Conservation (phyloP, 1,140 invertebrate genomes). For the Campodea augens region DNA sequence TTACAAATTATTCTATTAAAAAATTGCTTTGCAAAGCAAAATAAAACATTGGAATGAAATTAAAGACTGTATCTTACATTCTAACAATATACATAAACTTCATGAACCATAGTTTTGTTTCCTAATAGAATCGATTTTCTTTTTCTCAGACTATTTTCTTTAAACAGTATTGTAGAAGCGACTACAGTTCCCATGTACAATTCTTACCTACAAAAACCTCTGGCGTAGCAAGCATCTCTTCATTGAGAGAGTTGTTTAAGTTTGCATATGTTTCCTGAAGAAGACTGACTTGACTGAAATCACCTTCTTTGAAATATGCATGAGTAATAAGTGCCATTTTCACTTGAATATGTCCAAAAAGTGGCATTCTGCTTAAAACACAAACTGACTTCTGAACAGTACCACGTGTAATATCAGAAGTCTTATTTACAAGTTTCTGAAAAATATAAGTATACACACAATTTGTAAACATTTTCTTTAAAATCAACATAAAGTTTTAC, state of each 20-base stretch:
- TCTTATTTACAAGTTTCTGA: conserved; percentile 75
- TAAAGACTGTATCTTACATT: too few species aligned
- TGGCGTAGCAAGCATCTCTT: conserved; percentile 39
- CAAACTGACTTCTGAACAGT: conserved; percentile 88
- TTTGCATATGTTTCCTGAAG: conserved; percentile 84
- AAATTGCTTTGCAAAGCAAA: too few species aligned
- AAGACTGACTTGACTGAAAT: conserved; percentile 76
- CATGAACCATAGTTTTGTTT: too few species aligned
- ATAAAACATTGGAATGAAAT: too few species aligned
- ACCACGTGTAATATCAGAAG: conserved; percentile 92
- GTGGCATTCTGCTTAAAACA: conserved; percentile 66
- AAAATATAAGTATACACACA: conserved; percentile 20
- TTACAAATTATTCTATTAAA: too few species aligned
- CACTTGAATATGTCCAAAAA: conserved; percentile 82
- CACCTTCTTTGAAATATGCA: conserved; percentile 89
- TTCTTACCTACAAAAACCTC: conserved; percentile 60
- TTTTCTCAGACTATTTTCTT: too few species aligned
- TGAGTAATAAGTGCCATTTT: conserved; percentile 91
- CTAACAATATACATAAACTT: too few species aligned
- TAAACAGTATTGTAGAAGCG: not conserved
- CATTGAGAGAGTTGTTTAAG: conserved; percentile 59
- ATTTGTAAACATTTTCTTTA: not conserved
- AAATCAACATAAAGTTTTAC: not conserved
- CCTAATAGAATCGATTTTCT: too few species aligned
- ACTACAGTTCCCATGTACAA: not conserved